Evolutionary conservation across 64 coral and sea anemone genomes (phyloP), one percentile per base, ranked within the genome.

Genomic region (Pocillopora verrucosa): DNA sequence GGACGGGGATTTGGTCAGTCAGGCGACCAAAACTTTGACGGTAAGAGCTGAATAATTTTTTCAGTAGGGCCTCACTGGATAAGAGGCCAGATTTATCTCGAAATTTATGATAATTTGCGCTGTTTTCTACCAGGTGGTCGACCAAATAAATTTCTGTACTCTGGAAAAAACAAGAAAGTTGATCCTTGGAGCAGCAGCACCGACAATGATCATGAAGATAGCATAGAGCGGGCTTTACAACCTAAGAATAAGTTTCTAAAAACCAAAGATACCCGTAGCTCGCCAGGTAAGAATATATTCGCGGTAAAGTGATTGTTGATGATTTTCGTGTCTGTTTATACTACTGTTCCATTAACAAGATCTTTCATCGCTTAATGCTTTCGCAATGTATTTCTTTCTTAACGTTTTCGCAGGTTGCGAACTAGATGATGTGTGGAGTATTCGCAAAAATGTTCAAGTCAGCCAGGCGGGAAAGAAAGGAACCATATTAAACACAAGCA

Each of bases 391-490:
- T 51, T 94, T 26, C 72, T 16, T 87, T 59, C 63, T 37, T 34
- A 88, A 65, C 58, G 75, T 79, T 74, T 74, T 67, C 62, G 34
- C 72, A 96, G 95, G 76, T 12, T 90, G 90, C 70, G 91, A 93
- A 51, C 58, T 97, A 11, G 95, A 97, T 58, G 75, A 94, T 56
- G 95, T 97, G 2, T 97, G 95, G 95, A 93, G 91, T 56, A 97
- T 97, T 79, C 88, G 95, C 62, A 83, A 90, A 79, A 97, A 97
- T 83, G 95, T 97, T 65, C 95, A 93, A 85, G 95, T 97, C 61
- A 91, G 75, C 25, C 74, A 89, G 51, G 80, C 85, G 26, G 82
- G 86, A 35, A 97, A 93, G 59, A 97, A 97, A 62, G 95, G 95
- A 72, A 84, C 95, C 61, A 77, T 80, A 16, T 78, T 93, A 74